phyloP scores from a whole-genome alignment of 37 sponge, comb jelly and placozoan genomes.

The Spongia lamella region DNA sequence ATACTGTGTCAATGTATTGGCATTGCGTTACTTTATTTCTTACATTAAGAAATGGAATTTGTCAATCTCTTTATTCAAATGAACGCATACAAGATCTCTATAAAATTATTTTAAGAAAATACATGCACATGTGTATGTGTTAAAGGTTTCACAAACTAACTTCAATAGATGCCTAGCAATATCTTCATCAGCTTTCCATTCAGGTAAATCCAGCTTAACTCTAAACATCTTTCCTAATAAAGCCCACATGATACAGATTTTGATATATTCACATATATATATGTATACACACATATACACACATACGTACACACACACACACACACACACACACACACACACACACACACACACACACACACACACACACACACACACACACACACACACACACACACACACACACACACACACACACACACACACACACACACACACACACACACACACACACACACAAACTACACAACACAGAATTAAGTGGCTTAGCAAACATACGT shows the following conservation, averaged over 20 bases:
- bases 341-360: too few species aligned
- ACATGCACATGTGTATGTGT: background rate
- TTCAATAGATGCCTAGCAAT: constrained; percentile 67
- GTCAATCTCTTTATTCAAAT: constrained; percentile 76
- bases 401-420: too few species aligned
- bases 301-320: background rate
- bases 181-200: constrained; percentile 77
- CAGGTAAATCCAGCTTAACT: constrained; percentile 75
- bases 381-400: too few species aligned
- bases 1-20: background rate
- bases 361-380: too few species aligned
- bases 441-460: too few species aligned
- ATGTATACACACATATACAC: background rate
- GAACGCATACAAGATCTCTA: constrained; percentile 84
- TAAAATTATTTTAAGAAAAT: constrained; percentile 7
- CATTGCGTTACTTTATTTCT: constrained; percentile 6
- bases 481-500: too few species aligned
- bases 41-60: constrained; percentile 92
- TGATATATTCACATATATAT: background rate
- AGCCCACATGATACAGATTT: background rate
- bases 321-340: too few species aligned
- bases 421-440: too few species aligned
- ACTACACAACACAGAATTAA: too few species aligned
- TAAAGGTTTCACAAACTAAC: constrained; percentile 15
- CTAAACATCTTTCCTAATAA: constrained; percentile 72